Evolutionary conservation across 2,888 invertebrate genomes (phyloP), one percentile per base, ranked within the genome.

Genomic region (Apoda limacodes): DNA sequence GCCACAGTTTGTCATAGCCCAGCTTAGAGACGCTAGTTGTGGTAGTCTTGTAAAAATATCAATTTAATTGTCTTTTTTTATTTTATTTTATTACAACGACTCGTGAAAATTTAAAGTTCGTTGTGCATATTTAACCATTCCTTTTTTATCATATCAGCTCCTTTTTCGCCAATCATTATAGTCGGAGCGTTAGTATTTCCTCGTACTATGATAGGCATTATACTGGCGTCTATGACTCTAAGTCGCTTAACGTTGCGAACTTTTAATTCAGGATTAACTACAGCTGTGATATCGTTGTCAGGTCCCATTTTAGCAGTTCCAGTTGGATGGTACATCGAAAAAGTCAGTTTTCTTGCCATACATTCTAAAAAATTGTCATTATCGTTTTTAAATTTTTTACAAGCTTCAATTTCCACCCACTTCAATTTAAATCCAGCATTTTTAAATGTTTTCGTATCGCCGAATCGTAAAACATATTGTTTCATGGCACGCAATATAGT

Each of bases 281-380:
- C 41, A 21, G 39, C 36, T 10, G 32, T 30, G 3, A n/a, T 21
- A 25, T 35, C 41, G 5, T 35, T 46, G 2, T 48, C 46, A 1
- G 83, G 76, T 3, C 87, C 87, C 88, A 87, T 88, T 58, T 80
- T 85, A 0, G 74, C 74, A 1, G 86, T 84, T 27, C 90, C 84
- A 2, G 83, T 83, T 1, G 90, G 90, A 63, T 92, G 91, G 47
- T 89, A 91, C 22, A 90, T 83, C 1, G 71, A 64, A 37, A 65
- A 57, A 2, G 70, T 67, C 19, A 66, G 25, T 35, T 62, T 23
- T 13, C 29, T 37, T 3, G 32, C 30, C 14, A 36, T 25, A 20
- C 39, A 39, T n/a, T 11, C 30, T 23, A 37, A n/a, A 21, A 24
- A 35, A n/a, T 37, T 34, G 25, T 37, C 63, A 17, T 53, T 55